phyloP scores from a whole-genome alignment of 2,797 vertebrate species.

The Peromyscus melanophrys region DNA sequence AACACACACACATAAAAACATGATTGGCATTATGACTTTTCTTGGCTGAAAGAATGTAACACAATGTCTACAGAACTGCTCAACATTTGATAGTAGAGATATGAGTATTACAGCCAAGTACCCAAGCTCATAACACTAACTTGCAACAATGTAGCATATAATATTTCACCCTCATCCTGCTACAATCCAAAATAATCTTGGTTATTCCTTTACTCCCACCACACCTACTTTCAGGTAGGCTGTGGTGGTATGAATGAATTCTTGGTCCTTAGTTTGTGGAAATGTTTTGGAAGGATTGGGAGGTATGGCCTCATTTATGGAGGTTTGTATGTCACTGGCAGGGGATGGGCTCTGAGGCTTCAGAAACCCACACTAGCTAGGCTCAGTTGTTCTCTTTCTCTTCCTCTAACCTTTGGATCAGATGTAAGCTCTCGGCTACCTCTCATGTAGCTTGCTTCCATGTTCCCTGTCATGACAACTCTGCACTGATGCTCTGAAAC shows the following conservation, averaged over 20 bases:
- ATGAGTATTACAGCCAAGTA: neutral
- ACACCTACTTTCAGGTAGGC: neutral
- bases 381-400: neutral
- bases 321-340: neutral
- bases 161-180: rapidly evolving
- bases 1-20: neutral
- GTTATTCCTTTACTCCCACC: neutral
- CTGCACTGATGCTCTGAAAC: rapidly evolving
- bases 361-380: no score
- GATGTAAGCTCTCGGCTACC: neutral
- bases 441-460: neutral
- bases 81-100: neutral
- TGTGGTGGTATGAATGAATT: neutral
- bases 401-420: neutral
- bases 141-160: neutral
- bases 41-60: neutral
- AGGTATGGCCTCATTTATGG: no score
- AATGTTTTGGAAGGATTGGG: neutral
- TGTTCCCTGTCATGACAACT: neutral
- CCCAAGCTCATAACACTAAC: neutral
- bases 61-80: neutral
- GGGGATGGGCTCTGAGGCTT: neutral
- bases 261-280: neutral
- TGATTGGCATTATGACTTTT: neutral
- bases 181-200: neutral